Evolutionary conservation across 2,888 invertebrate species (phyloP).

Genomic region (Nymphalis c-album): DNA sequence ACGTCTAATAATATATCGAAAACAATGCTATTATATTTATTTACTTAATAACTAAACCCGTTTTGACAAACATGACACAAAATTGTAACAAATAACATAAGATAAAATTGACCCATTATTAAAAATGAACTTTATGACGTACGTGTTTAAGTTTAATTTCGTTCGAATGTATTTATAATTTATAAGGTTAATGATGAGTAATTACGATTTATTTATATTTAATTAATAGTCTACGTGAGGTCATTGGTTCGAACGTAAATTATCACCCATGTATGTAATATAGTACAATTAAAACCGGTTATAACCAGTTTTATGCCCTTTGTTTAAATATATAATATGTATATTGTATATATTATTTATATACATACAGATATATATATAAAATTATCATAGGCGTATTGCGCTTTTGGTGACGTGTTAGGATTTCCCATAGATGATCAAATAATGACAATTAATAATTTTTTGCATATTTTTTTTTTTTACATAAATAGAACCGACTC

Average conservation of each 20-base stretch:
- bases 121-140: conserved; percentile 1
- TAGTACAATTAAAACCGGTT: not conserved
- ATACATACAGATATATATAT: too few relatives aligned
- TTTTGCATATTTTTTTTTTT: too few relatives aligned
- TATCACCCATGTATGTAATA: not conserved
- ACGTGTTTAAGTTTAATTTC: not conserved
- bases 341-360: too few relatives aligned
- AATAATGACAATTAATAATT: too few relatives aligned
- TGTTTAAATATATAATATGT: too few relatives aligned
- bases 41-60: not conserved
- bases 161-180: not conserved
- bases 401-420: too few relatives aligned
- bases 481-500: too few relatives aligned
- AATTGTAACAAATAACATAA: conserved; percentile 12
- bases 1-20: too few relatives aligned
- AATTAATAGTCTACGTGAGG: conserved; percentile 53
- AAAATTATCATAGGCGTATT: too few relatives aligned
- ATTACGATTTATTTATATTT: conserved; percentile 30
- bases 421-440: too few relatives aligned
- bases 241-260: conserved; percentile 30
- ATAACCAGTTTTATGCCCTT: not conserved
- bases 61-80: not conserved
- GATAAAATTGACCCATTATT: not conserved
- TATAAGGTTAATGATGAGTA: conserved; percentile 11
- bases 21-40: too few relatives aligned